Conservation (phyloP, 2,797 vertebrate species). For the Numenius phaeopus region DNA sequence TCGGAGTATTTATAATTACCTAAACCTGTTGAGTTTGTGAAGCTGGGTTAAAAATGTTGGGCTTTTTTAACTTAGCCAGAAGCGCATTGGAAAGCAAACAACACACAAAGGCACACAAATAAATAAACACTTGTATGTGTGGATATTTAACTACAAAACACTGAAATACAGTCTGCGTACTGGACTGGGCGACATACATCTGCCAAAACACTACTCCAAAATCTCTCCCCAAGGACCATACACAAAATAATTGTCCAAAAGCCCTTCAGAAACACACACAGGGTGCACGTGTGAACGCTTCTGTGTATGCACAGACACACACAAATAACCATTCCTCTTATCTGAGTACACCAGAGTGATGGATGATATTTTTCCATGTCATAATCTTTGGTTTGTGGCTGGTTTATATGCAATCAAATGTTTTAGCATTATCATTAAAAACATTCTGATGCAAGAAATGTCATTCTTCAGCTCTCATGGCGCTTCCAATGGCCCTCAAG, state of each 20-base stretch:
- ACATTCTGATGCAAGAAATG: background rate
- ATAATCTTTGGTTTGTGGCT: background rate
- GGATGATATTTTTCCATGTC: background rate
- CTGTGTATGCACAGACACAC: rapidly evolving
- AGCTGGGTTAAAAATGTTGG: background rate
- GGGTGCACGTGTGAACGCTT: background rate
- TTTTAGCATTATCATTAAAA: constrained; percentile 22
- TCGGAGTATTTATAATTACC: background rate
- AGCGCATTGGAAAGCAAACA: background rate
- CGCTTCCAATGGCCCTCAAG: background rate
- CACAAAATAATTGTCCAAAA: background rate
- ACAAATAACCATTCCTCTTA: background rate
- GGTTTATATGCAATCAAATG: background rate
- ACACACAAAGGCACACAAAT: background rate
- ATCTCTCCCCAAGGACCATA: background rate
- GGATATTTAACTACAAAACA: background rate
- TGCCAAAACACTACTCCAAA: background rate
- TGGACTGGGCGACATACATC: background rate
- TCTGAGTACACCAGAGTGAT: background rate
- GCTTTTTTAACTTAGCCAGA: background rate
- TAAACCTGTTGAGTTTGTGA: background rate
- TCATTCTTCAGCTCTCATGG: background rate
- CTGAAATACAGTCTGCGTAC: background rate
- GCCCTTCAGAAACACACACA: background rate
- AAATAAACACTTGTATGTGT: background rate